A percentile compares a stretch with the other conserved stretches of the same genome.
Conservation (phyloP, 1,140 invertebrate species). For the Pissodes strobi region DNA sequence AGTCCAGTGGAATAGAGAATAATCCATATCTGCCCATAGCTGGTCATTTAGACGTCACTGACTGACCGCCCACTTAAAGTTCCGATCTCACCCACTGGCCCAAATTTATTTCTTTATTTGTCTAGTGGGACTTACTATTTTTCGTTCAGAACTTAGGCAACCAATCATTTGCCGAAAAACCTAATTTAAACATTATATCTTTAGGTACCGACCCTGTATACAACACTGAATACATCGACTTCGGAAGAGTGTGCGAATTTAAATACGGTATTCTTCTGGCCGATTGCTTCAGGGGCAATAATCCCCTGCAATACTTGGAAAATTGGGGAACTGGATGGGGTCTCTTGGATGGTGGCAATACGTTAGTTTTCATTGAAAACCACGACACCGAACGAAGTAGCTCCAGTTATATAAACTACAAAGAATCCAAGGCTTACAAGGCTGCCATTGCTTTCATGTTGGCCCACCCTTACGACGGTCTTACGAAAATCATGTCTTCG, state of each 20-base stretch:
- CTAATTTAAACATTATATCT: too few relatives aligned
- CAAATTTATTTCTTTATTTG: too few relatives aligned
- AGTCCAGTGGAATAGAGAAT: too few relatives aligned
- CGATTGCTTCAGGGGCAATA: conserved; percentile 60
- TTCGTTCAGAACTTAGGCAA: too few relatives aligned
- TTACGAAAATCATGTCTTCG: conserved; percentile 79
- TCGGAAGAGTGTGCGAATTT: conserved; percentile 79
- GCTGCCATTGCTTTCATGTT: conserved; percentile 83
- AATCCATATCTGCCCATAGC: too few relatives aligned
- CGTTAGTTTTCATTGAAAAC: conserved; percentile 69
- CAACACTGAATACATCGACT: conserved; percentile 65
- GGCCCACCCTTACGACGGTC: conserved; percentile 81
- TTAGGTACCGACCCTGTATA: conserved; percentile 69
- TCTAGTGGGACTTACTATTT: too few relatives aligned
- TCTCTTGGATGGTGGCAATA: conserved; percentile 59
- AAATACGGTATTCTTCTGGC: conserved; percentile 65
- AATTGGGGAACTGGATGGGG: conserved; percentile 62
- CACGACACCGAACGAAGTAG: conserved; percentile 65
- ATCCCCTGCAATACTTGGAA: conserved; percentile 53
- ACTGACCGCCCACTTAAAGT: too few relatives aligned
- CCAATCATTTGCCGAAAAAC: too few relatives aligned
- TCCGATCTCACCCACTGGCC: too few relatives aligned
- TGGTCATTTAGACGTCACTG: too few relatives aligned
- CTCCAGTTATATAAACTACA: conserved; percentile 65
- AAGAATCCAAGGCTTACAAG: conserved; percentile 65